A percentile compares a stretch with the other conserved stretches of the same genome.
Conservation (phyloP, 2,113 vertebrate genomes). For the Paralichthys olivaceus region DNA sequence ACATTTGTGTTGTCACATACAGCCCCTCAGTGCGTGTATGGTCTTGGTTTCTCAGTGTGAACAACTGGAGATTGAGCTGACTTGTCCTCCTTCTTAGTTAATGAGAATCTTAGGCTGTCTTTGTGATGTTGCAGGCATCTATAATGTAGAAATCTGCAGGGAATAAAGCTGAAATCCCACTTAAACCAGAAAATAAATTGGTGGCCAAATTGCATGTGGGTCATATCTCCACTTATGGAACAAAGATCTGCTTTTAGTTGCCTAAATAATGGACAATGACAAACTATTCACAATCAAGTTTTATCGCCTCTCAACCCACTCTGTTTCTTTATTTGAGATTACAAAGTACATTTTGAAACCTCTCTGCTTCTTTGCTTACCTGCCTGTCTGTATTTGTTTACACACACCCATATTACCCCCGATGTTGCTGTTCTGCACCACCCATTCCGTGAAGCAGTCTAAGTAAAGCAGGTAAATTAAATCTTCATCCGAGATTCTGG, state of each 20-base stretch:
- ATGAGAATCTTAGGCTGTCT: conserved; percentile 72
- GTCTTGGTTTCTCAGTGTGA: conserved; percentile 9
- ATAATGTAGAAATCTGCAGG: conserved; percentile 70
- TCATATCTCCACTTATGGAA: conserved; percentile 67
- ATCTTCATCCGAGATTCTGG: conserved; percentile 66
- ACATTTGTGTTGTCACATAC: neutral
- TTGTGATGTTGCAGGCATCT: conserved; percentile 67
- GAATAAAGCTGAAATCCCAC: conserved; percentile 77
- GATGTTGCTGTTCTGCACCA: conserved; percentile 44
- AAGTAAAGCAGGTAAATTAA: conserved; percentile 72
- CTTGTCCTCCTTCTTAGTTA: conserved; percentile 66
- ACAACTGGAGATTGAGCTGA: conserved; percentile 19
- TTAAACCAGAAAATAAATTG: conserved; percentile 83
- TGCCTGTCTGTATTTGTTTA: conserved; percentile 4
- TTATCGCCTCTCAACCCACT: conserved; percentile 1
- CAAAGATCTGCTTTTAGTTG: conserved; percentile 68
- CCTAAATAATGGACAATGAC: conserved; percentile 41
- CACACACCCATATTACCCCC: conserved; percentile 39
- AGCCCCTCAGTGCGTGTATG: neutral
- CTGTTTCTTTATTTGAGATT: conserved; percentile 34
- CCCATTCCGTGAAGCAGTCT: conserved; percentile 54
- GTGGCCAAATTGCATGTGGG: conserved; percentile 77
- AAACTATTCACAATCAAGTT: conserved; percentile 38
- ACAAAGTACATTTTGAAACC: conserved; percentile 45
- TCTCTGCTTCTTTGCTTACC: conserved; percentile 3